Conservation (phyloP, 1,140 invertebrate species). For the Episyrphus balteatus region DNA sequence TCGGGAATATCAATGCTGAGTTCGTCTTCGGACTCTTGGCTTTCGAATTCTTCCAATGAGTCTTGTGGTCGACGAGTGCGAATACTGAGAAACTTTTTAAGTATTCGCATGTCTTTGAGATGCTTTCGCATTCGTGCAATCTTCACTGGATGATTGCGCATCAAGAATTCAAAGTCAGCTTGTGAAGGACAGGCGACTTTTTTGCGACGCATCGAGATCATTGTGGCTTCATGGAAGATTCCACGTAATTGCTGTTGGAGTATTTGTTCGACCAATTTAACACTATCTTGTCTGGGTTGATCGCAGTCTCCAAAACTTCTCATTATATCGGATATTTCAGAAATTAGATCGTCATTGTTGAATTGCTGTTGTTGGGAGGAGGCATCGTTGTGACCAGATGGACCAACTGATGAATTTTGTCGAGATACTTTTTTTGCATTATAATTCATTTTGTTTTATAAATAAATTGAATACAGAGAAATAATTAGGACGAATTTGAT, state of each 20-base stretch:
- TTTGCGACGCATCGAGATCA: constrained; percentile 31
- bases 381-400: no score
- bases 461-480: no score
- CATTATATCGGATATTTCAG: constrained; percentile 35
- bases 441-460: no score
- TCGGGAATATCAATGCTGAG: constrained; percentile 26
- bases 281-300: constrained; percentile 23
- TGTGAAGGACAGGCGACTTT: constrained; percentile 28
- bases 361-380: no score
- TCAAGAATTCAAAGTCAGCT: constrained; percentile 33
- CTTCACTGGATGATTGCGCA: constrained; percentile 31
- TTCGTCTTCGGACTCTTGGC: constrained; percentile 32
- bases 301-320: constrained; percentile 33
- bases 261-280: constrained; percentile 33
- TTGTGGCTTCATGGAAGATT: constrained; percentile 31
- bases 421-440: no score
- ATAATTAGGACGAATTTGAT: no score
- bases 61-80: constrained; percentile 23
- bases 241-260: constrained; percentile 32
- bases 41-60: constrained; percentile 26
- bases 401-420: no score
- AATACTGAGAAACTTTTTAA: constrained; percentile 28
- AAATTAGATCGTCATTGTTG: constrained; percentile 9
- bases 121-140: constrained; percentile 34
- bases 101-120: constrained; percentile 29